Base-by-base conservation (phyloP, 2,797 vertebrate genomes). In the Scarus forsteni region DNA sequence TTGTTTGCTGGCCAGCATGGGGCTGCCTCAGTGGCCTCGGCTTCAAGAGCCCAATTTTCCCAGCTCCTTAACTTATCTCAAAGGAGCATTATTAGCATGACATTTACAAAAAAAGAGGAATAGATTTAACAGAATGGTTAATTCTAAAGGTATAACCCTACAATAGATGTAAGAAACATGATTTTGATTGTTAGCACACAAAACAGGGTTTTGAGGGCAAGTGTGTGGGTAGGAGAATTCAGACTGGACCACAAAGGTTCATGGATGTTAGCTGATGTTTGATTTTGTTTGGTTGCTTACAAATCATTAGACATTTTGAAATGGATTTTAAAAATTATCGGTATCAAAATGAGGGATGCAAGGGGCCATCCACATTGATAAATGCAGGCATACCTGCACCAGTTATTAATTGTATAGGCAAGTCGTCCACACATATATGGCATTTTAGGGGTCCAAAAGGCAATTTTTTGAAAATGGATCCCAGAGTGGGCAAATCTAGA, bases 1-100 rank as follows among this genome's bases (percentile, higher is more conserved):
- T 95, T 95, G 93, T 95, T 93, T 85, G 79, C 71, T 6, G 43
- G 92, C 75, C 94, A 94, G 93, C 94, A 94, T 94, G 94, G 90
- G 92, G 91, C 90, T 90, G 88, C 86, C 84, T 88, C 83, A 46
- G 49, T 61, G 77, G 87, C 81, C 86, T 82, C 78, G 1, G 81
- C 85, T 77, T 86, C 80, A 87, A 82, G 76, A 88, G 83, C 77
- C 75, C 70, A 75, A 84, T 89, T 89, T 82, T 74, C 87, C 64
- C 64, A 68, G 70, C 84, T 89, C 82, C 92, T 89, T 91, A 85
- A 83, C 81, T 86, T 44, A 5, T 75, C 87, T 91, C 80, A 93
- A 91, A 86, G 81, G 78, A 74, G 68, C 83, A 85, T 92, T 93
- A 92, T 90, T 46, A 64, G 74, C 77, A 77, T 93, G 90, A 89